These are phyloP conservation scores for Rhodeus uyekii DNA, from an alignment of 2,797 vertebrate genomes.

Conservation along the genomic window DNA sequence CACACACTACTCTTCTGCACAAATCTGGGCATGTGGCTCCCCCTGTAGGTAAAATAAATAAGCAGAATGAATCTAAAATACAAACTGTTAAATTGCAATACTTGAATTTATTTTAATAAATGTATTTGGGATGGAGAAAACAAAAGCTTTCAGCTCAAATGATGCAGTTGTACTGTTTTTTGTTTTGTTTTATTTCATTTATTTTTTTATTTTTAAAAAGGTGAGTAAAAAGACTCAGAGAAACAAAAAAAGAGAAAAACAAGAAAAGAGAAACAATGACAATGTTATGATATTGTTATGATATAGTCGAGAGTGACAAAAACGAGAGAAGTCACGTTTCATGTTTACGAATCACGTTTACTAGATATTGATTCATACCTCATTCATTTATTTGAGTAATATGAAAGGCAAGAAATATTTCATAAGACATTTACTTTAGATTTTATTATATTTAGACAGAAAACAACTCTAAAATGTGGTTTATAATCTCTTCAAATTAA, in stretches of 20 bases:
- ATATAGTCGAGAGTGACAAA: neutral
- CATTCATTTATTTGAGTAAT: neutral
- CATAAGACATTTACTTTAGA: neutral
- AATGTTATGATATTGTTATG: neutral
- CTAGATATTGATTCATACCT: neutral
- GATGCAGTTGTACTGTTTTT: neutral
- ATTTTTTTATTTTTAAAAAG: neutral
- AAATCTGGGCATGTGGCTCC: slow-evolving; percentile 49
- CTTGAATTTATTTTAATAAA: neutral
- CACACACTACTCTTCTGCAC: neutral
- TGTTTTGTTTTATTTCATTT: too few species aligned
- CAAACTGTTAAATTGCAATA: neutral
- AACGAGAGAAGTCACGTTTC: neutral
- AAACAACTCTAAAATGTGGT: neutral
- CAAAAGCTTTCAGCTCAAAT: neutral
- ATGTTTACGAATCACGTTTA: neutral
- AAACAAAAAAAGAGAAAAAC: neutral
- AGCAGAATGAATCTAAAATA: neutral
- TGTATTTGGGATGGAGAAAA: neutral
- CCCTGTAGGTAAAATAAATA: slow-evolving; percentile 47
- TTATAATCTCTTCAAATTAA: neutral
- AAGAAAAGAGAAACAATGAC: neutral
- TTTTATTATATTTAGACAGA: neutral
- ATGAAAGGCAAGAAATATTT: neutral
- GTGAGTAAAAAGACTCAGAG: neutral